Percentiles rank a stretch among this genome's conserved stretches.
Evolutionary conservation across 64 coral and sea anemone genomes (phyloP).

Genomic region (Orbicella faveolata): DNA sequence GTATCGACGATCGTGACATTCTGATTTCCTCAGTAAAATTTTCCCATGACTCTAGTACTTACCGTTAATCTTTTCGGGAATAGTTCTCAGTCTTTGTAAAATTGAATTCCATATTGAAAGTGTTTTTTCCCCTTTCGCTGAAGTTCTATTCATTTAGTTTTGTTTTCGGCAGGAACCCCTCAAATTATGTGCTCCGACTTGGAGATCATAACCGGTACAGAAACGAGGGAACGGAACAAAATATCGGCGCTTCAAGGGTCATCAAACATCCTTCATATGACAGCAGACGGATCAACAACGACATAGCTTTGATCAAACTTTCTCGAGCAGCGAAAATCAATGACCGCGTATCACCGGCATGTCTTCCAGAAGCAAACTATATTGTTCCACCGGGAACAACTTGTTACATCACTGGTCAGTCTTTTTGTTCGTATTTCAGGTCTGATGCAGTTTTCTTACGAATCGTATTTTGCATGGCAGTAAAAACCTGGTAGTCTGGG

Average conservation of each 20-base stretch:
- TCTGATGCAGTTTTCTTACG: neutral
- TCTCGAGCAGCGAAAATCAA: constrained; percentile 46
- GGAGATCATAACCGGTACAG: constrained; percentile 63
- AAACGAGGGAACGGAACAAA: constrained; percentile 62
- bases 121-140: no score
- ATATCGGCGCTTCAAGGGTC: constrained; percentile 30
- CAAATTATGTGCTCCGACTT: constrained; percentile 27
- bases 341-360: constrained; percentile 30
- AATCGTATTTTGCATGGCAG: no score
- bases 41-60: no score
- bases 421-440: neutral
- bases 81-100: no score
- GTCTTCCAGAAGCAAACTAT: constrained; percentile 47
- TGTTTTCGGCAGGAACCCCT: constrained; percentile 2
- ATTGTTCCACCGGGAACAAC: constrained; percentile 16
- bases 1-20: no score
- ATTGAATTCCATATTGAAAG: no score
- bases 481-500: no score
- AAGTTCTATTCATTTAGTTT: neutral
- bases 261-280: constrained; percentile 59
- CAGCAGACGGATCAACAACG: constrained; percentile 30
- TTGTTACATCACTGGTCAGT: constrained; percentile 53
- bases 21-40: no score
- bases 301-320: constrained; percentile 56
- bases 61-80: no score